These are phyloP conservation scores for Calycopis cecrops DNA, from an alignment of 1,140 invertebrate species.

Conservation along the genomic window DNA sequence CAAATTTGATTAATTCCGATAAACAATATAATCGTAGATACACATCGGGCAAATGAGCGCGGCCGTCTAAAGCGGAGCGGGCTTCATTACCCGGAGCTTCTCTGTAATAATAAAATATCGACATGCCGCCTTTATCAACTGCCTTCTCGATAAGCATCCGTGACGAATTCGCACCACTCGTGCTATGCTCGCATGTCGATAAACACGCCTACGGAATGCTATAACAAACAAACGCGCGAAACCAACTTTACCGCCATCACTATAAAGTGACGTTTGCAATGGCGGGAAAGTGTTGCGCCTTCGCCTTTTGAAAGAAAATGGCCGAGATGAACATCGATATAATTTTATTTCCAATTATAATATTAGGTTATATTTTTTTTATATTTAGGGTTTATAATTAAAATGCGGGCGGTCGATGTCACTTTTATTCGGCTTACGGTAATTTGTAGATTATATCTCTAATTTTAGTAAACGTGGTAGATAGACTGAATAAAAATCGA, in stretches of 20 bases:
- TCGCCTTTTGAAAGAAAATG: constrained; percentile 35
- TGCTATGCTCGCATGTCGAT: constrained; percentile 40
- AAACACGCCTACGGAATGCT: constrained; percentile 21
- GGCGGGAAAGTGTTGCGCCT: neutral
- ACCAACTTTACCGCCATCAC: constrained; percentile 1
- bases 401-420: constrained; percentile 14
- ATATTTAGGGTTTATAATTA: constrained; percentile 21
- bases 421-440: too few species aligned
- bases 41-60: constrained; percentile 47
- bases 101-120: constrained; percentile 70
- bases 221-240: constrained; percentile 10
- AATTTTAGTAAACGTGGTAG: too few species aligned
- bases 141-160: constrained; percentile 69
- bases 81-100: constrained; percentile 50
- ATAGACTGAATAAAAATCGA: too few species aligned
- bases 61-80: constrained; percentile 49
- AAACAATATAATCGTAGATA: constrained; percentile 33
- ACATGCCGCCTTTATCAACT: constrained; percentile 65
- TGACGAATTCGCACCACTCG: constrained; percentile 69
- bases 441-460: too few species aligned
- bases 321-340: constrained; percentile 63
- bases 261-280: neutral
- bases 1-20: constrained; percentile 17
- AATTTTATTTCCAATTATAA: constrained; percentile 68
- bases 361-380: constrained; percentile 42